Evolutionary conservation across 2,113 vertebrate species (phyloP).

Genomic region (Lophura nycthemera): DNA sequence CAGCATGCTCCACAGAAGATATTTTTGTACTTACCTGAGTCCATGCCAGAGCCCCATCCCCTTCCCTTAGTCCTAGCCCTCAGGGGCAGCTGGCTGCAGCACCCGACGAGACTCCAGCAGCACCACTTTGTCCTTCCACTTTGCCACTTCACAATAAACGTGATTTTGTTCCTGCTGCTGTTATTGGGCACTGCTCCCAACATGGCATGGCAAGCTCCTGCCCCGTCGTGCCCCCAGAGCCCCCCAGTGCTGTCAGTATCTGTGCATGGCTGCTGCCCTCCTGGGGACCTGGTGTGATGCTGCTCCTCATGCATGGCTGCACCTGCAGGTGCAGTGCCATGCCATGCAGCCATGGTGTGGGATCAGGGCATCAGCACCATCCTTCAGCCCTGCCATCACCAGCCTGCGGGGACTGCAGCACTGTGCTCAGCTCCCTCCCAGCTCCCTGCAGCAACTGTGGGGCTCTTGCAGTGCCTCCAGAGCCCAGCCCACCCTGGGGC

Average conservation of each 20-base stretch:
- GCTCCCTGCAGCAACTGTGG: not conserved
- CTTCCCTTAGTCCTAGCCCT: not conserved
- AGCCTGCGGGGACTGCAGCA: not conserved
- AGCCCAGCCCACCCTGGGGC: not conserved
- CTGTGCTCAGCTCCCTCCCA: not conserved
- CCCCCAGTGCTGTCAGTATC: not conserved
- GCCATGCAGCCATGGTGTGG: not conserved
- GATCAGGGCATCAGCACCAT: not conserved
- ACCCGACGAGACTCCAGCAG: not conserved
- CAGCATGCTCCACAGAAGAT: accelerated
- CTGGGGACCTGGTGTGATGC: not conserved
- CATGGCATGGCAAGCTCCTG: not conserved
- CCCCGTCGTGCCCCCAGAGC: accelerated
- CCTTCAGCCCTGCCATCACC: not conserved
- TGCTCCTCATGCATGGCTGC: not conserved
- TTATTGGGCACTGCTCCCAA: not conserved
- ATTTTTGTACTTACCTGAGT: accelerated
- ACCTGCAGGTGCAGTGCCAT: not conserved
- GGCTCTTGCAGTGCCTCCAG: not conserved
- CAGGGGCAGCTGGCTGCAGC: not conserved
- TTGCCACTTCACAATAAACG: conserved; percentile 32
- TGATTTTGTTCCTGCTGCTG: accelerated
- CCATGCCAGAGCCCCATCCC: not conserved
- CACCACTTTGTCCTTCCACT: not conserved
- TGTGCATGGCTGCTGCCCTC: not conserved